Conservation (phyloP, 2,888 invertebrate genomes). For the Cenopis cana region DNA sequence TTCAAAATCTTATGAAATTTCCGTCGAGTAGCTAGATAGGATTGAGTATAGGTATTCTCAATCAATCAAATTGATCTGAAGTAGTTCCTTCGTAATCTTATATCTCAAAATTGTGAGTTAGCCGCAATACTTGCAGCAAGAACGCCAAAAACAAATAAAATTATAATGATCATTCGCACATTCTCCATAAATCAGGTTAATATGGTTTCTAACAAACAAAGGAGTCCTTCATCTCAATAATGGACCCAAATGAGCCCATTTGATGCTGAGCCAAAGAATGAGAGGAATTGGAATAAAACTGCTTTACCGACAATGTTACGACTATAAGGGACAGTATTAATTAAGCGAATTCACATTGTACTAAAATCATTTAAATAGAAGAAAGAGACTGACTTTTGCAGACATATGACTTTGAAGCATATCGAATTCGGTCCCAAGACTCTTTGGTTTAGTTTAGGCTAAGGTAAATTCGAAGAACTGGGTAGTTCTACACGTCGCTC, state of each 20-base stretch:
- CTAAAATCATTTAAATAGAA: too few relatives aligned
- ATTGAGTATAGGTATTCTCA: too few relatives aligned
- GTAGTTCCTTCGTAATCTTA: neutral
- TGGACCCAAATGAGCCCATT: neutral
- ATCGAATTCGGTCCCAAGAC: neutral
- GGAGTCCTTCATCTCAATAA: neutral
- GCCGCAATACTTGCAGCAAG: neutral
- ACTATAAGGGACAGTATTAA: slow-evolving; percentile 9
- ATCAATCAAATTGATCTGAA: too few relatives aligned
- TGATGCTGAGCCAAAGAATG: neutral
- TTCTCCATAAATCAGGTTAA: neutral
- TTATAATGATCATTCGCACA: neutral
- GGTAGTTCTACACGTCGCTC: too few relatives aligned
- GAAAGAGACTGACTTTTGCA: too few relatives aligned
- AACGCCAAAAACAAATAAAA: too few relatives aligned
- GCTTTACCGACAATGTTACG: neutral
- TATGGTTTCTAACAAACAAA: neutral
- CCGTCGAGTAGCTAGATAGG: too few relatives aligned
- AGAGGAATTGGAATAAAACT: neutral
- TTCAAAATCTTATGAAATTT: too few relatives aligned
- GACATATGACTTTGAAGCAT: neutral
- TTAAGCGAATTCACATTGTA: neutral
- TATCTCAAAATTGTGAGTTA: neutral
- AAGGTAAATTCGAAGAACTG: too few relatives aligned
- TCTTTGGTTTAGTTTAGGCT: too few relatives aligned